Base-by-base conservation (phyloP, 2,888 invertebrate genomes). In the Cetonia aurata region DNA sequence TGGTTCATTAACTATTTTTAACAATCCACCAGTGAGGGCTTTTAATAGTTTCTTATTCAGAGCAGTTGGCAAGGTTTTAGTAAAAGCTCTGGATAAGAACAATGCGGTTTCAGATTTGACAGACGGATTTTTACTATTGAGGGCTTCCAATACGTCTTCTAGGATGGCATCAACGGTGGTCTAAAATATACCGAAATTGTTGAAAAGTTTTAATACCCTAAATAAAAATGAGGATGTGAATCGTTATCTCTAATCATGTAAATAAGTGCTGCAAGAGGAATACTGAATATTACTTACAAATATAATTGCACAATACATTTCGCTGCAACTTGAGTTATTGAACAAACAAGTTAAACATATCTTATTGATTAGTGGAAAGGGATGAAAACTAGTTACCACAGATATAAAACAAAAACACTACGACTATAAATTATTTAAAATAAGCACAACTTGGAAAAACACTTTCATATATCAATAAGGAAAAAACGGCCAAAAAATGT, bases 41-140 rank as follows among this genome's bases (percentile, higher is more conserved):
- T 98, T 98, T 13, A 98, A 85, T 3, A 96, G 85, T 83, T 98
- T 99, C 85, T 98, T 98, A 78, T 92, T 95, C 68, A 97, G 87
- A 25, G 92, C 89, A 0, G 92, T 86, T 0, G 96, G 93, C 60
- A 93, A 93, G 2, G 94, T 95, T 78, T 90, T 90, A 3, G 93
- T 88, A 78, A 98, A 92, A 15, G 94, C 92, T 46, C 98, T 89
- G 0, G 95, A 90, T 55, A 98, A 83, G 84, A 97, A 98, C 46
- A 91, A 83, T 0, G 95, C 91, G 0, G 94, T 94, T 86, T 97
- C 96, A 0, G 94, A 89, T 84, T 96, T 96, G 1, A 97, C 93
- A 3, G 90, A 90, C 0, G 96, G 96, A 85, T 96, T 97, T 86
- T 97, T 97, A 82, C 94, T 96, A 70, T 92, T 94, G 72, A 99